Evolutionary conservation across 2,888 invertebrate genomes (phyloP), one percentile per base, ranked within the genome.

Genomic region (Willowsia nigromaculata): DNA sequence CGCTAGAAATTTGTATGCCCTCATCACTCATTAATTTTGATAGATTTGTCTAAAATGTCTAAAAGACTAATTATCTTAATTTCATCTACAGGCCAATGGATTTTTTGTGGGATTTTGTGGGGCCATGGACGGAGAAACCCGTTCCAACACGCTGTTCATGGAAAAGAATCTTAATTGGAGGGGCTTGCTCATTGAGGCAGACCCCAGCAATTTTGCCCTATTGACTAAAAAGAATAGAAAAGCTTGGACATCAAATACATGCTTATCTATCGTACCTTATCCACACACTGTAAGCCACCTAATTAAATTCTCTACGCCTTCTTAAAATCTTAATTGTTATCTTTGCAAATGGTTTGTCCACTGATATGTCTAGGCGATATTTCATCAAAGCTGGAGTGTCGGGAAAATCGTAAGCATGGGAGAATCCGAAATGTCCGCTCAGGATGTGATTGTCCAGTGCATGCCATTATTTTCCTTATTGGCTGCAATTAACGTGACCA

Each of bases 41-140:
- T 37, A 37, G 9, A 37, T 9, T n/a, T n/a, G n/a, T n/a, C n/a
- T n/a, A n/a, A n/a, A n/a, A 13, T 2, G 15, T 47, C 13, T n/a
- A n/a, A n/a, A n/a, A n/a, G n/a, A n/a, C n/a, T n/a, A n/a, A n/a
- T n/a, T n/a, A n/a, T n/a, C n/a, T n/a, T n/a, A n/a, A n/a, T n/a
- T n/a, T n/a, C n/a, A n/a, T n/a, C n/a, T n/a, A n/a, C 22, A 91
- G 91, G 83, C 30, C n/a, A 68, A 83, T 11, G 91, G 91, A 13
- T 91, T 91, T 74, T 91, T 91, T 74, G 78, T 91, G 4, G 91
- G 91, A 71, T n/a, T n/a, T n/a, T 90, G 86, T 82, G 94, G 94
- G 5, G 94, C 94, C 6, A 89, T 94, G 87, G 94, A 94, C 91
- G 94, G 94, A 4, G 94, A 94, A 91, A 93, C 93, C 6, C 91